A percentile compares a stretch with the other conserved stretches of the same genome.
Conservation (phyloP, 2,113 vertebrate species). For the Vulpes lagopus region DNA sequence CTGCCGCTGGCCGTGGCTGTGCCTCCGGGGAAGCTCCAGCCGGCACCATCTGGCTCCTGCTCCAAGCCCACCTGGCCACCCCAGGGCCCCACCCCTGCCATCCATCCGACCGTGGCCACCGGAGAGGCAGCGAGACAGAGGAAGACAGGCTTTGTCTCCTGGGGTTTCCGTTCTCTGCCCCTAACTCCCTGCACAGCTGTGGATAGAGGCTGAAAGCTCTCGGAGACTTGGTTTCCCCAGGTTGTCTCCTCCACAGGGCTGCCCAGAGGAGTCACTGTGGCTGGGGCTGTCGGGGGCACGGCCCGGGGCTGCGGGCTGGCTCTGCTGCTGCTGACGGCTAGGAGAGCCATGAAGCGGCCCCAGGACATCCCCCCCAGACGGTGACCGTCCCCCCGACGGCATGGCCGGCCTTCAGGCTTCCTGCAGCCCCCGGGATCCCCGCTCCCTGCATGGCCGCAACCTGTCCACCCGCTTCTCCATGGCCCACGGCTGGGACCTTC, state of each 20-base stretch:
- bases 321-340: fast-evolving
- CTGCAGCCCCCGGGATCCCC: background rate
- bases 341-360: fast-evolving
- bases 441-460: fast-evolving
- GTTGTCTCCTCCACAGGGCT: fast-evolving
- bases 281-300: fast-evolving
- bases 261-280: fast-evolving
- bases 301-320: background rate
- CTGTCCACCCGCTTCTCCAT: background rate
- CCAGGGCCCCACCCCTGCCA: fast-evolving
- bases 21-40: background rate
- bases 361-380: too few relatives aligned
- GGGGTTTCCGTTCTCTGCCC: background rate
- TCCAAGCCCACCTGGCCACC: background rate
- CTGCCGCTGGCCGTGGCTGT: background rate
- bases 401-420: background rate
- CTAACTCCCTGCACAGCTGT: too few relatives aligned
- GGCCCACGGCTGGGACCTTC: background rate
- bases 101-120: fast-evolving
- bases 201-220: background rate
- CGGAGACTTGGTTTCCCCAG: background rate
- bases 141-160: fast-evolving
- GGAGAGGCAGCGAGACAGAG: background rate
- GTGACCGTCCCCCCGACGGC: background rate
- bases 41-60: background rate